These are phyloP conservation scores for Parasteatoda lunata DNA, from an alignment of 2,888 invertebrate species.

Conservation along the genomic window DNA sequence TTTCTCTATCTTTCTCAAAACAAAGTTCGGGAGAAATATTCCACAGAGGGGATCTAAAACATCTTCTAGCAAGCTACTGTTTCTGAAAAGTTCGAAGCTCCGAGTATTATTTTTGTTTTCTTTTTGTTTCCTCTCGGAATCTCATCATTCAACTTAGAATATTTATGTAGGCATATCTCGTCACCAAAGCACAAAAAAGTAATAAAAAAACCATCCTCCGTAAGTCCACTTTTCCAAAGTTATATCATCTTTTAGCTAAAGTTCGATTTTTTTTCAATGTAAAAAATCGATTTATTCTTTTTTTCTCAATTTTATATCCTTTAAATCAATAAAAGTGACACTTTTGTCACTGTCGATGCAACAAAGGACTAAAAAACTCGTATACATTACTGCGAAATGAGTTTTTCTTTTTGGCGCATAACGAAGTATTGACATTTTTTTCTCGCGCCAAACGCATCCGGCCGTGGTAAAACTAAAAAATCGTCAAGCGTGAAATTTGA, in stretches of 20 bases:
- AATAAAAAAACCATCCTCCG: background rate
- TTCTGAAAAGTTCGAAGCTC: too few species aligned
- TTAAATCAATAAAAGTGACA: constrained; percentile 50
- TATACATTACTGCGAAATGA: constrained; percentile 24
- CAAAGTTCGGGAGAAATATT: too few species aligned
- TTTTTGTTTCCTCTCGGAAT: background rate
- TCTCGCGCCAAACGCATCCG: background rate
- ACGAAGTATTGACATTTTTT: background rate
- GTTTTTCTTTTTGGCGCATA: constrained; percentile 8
- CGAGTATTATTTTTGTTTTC: too few species aligned
- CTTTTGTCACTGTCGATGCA: constrained; percentile 23
- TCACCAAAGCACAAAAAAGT: too few species aligned
- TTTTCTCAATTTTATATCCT: constrained; percentile 24
- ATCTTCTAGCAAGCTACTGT: too few species aligned
- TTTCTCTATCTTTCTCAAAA: too few species aligned
- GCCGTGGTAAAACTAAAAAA: background rate
- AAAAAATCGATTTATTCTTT: constrained; percentile 21
- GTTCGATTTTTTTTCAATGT: constrained; percentile 1
- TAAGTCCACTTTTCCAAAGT: background rate
- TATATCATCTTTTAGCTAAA: constrained; percentile 2
- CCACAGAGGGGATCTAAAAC: too few species aligned
- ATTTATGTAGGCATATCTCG: background rate
- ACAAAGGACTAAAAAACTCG: constrained; percentile 1
- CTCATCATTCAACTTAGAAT: constrained; percentile 1
- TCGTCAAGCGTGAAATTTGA: constrained; percentile 23